Evolutionary conservation across 2,797 vertebrate genomes (phyloP).

Genomic region (Peromyscus nudipes): DNA sequence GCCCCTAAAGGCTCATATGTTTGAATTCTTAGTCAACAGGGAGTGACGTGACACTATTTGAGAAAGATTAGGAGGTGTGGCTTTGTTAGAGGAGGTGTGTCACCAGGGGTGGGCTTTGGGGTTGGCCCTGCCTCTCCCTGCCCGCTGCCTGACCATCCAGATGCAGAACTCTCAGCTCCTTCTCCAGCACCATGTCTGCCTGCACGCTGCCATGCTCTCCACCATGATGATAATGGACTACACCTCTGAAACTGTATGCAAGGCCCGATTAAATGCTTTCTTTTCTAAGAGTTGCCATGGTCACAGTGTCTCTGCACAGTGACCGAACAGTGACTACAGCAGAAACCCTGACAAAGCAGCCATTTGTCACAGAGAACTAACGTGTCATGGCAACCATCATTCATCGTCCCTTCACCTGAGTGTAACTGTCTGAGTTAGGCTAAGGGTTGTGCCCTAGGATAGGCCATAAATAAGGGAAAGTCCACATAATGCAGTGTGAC

Average conservation of each 20-base stretch:
- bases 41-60: background rate
- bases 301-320: background rate
- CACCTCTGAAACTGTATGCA: too few species aligned
- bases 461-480: background rate
- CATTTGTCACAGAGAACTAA: background rate
- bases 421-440: background rate
- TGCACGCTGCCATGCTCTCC: background rate
- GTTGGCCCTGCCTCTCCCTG: background rate
- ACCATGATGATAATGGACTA: background rate
- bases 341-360: background rate
- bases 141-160: background rate
- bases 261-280: background rate
- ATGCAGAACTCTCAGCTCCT: background rate
- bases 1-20: too few species aligned
- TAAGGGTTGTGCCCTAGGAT: background rate
- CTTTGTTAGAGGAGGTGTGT: background rate
- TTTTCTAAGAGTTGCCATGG: background rate
- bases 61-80: background rate
- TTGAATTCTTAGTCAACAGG: background rate
- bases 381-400: background rate
- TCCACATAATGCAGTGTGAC: background rate
- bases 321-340: background rate
- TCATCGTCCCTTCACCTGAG: background rate
- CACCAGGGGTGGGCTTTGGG: background rate
- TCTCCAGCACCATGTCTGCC: too few species aligned